These are phyloP conservation scores for Pelecanoides urinatrix DNA, from an alignment of 2,113 vertebrate genomes.

Conservation along the genomic window DNA sequence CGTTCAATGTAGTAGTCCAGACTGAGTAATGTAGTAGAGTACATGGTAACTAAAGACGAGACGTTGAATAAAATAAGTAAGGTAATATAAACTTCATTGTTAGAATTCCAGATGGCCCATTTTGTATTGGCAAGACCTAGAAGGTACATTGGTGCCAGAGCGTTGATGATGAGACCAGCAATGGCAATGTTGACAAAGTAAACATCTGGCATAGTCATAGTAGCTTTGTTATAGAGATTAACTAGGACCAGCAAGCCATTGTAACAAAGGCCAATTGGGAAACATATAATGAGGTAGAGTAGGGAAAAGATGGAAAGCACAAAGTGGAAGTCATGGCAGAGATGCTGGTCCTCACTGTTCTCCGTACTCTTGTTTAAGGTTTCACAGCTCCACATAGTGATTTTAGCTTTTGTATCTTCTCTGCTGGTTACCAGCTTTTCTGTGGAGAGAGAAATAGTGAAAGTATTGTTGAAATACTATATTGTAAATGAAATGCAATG, in stretches of 20 bases:
- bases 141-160: constrained; percentile 86
- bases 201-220: constrained; percentile 97
- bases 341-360: constrained; percentile 75
- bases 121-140: constrained; percentile 84
- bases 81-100: constrained; percentile 88
- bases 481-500: neutral
- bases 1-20: constrained; percentile 96
- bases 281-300: constrained; percentile 91
- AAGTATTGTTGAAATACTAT: neutral
- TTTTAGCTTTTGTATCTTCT: constrained; percentile 47
- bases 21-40: constrained; percentile 92
- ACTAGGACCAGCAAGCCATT: constrained; percentile 89
- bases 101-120: constrained; percentile 89
- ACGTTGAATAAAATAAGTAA: constrained; percentile 95
- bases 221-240: constrained; percentile 90
- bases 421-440: constrained; percentile 73
- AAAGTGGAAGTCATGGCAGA: constrained; percentile 89
- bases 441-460: constrained; percentile 44
- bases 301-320: constrained; percentile 87
- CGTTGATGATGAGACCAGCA: constrained; percentile 88
- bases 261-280: constrained; percentile 91
- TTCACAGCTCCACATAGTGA: constrained; percentile 95
- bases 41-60: constrained; percentile 91
- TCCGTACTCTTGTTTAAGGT: constrained; percentile 83
- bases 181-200: constrained; percentile 98